Percentiles rank a stretch among this genome's conserved stretches.
These are phyloP conservation scores for Sclerurus mexicanus DNA, from an alignment of 2,113 vertebrate genomes.

Conservation along the genomic window DNA sequence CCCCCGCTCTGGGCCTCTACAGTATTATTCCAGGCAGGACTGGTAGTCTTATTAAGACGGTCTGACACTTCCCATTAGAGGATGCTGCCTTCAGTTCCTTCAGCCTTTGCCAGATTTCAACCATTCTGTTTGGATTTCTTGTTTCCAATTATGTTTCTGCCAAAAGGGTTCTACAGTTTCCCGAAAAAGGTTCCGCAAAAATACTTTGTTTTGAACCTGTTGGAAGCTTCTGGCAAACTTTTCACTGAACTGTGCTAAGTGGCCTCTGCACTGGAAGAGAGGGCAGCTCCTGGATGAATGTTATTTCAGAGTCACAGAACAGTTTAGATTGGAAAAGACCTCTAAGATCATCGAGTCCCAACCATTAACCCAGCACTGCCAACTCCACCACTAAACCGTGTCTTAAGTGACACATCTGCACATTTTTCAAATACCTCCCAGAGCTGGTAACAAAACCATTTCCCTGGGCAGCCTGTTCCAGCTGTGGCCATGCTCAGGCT, in stretches of 20 bases:
- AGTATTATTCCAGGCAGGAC: constrained; percentile 34
- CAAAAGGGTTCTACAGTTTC: constrained; percentile 35
- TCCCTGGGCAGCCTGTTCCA: neutral
- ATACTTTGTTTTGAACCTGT: constrained; percentile 41
- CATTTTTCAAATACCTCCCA: neutral
- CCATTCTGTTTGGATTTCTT: constrained; percentile 46
- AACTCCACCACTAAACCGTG: neutral
- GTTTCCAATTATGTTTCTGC: neutral
- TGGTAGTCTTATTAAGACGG: neutral
- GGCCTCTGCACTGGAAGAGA: neutral
- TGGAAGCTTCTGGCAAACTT: neutral
- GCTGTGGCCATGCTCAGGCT: neutral
- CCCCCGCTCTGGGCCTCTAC: neutral
- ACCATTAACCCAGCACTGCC: neutral
- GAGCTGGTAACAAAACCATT: neutral
- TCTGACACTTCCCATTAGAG: constrained; percentile 47
- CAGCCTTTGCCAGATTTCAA: constrained; percentile 14
- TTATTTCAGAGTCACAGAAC: neutral
- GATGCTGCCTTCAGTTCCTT: constrained; percentile 5
- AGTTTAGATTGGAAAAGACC: neutral
- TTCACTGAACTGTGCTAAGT: neutral
- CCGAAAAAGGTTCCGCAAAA: neutral
- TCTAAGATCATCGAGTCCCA: neutral
- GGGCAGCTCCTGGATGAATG: neutral
- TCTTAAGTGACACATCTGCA: neutral